These are phyloP conservation scores for Beroe ovata DNA, from an alignment of 37 sponge, comb jelly and placozoan species.

Conservation along the genomic window DNA sequence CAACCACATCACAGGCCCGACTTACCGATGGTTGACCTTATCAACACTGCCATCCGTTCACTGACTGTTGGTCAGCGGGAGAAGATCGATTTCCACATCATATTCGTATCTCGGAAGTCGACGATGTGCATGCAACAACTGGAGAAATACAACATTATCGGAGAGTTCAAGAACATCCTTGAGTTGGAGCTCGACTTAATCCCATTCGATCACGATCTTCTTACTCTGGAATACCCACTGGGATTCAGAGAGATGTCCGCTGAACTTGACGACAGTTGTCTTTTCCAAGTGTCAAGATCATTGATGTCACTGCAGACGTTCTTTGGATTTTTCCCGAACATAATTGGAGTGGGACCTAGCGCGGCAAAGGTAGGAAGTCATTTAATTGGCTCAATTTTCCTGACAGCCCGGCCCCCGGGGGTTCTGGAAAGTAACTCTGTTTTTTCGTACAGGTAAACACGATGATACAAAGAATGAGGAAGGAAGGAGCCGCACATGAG, in stretches of 20 bases:
- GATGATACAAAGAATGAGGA: conserved; percentile 77
- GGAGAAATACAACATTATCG: conserved; percentile 69
- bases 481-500: conserved; percentile 64
- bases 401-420: not conserved
- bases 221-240: conserved; percentile 75
- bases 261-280: conserved; percentile 57
- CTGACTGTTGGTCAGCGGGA: conserved; percentile 1
- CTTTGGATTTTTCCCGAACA: conserved; percentile 87
- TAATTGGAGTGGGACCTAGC: conserved; percentile 83
- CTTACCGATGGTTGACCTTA: conserved; percentile 20
- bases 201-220: conserved; percentile 85
- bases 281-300: conserved; percentile 74
- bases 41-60: conserved; percentile 32
- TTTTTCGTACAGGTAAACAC: conserved; percentile 70
- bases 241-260: conserved; percentile 72
- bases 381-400: not conserved
- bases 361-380: conserved; percentile 68
- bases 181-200: conserved; percentile 82
- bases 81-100: conserved; percentile 70
- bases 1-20: conserved; percentile 61
- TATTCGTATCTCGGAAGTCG: conserved; percentile 76
- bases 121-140: conserved; percentile 72
- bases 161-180: conserved; percentile 71
- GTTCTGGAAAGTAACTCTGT: too few species aligned
- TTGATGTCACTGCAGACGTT: conserved; percentile 83